Evolutionary conservation across 2,888 invertebrate species (phyloP).

Genomic region (Acanthococcus lagerstroemiae): DNA sequence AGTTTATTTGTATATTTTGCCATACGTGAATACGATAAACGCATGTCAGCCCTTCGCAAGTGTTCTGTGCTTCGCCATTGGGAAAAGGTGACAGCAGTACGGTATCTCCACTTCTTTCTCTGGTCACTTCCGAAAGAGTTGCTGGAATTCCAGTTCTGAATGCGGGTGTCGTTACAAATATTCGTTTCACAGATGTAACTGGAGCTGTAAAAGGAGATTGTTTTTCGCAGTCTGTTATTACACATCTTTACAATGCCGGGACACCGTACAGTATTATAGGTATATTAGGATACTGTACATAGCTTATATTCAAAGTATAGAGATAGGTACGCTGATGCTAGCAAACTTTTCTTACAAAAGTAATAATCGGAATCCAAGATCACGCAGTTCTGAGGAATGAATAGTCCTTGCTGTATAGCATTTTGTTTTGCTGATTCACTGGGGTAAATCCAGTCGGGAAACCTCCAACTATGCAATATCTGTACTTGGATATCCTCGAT

Average conservation of each 20-base stretch:
- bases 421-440: background rate
- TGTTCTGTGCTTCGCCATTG: constrained; percentile 1
- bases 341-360: background rate
- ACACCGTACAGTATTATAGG: no score
- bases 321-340: no score
- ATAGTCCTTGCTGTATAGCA: background rate
- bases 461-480: constrained; percentile 9
- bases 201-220: background rate
- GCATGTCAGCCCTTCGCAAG: constrained; percentile 1
- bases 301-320: no score
- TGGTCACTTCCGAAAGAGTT: background rate
- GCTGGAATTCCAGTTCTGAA: background rate
- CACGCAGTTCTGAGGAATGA: constrained; percentile 1
- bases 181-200: background rate
- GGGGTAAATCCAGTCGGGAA: constrained; percentile 3
- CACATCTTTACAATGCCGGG: background rate
- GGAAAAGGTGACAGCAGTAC: constrained; percentile 18
- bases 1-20: no score
- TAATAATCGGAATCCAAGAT: constrained; percentile 17
- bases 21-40: constrained; percentile 15
- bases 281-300: no score
- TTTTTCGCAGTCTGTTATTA: background rate
- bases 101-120: background rate
- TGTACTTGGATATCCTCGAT: background rate
- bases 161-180: background rate